A percentile compares a stretch with the other conserved stretches of the same genome.
Conservation (phyloP, 2,113 vertebrate genomes). For the Proterorhinus semilunaris region DNA sequence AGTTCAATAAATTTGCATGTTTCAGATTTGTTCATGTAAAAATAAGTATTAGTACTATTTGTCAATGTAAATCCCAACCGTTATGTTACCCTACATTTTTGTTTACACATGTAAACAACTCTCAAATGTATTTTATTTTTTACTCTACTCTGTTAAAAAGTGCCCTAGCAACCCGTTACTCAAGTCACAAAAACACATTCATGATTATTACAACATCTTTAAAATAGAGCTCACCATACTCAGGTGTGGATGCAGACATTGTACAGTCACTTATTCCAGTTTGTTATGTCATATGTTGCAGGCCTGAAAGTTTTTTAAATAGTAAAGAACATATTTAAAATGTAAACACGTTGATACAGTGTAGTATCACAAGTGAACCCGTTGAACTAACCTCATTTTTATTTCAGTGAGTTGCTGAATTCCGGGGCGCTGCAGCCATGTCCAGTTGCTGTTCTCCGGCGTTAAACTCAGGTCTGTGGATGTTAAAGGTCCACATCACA, state of each 20-base stretch:
- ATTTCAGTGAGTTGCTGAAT: not conserved
- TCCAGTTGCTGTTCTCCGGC: constrained; percentile 6
- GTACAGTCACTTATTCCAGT: constrained; percentile 6
- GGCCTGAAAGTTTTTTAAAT: not conserved
- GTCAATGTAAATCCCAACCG: too few relatives aligned
- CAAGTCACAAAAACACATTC: not conserved
- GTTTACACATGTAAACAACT: too few relatives aligned
- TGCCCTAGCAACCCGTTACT: too few relatives aligned
- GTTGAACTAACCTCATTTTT: constrained; percentile 20
- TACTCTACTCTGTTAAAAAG: too few relatives aligned
- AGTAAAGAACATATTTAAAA: constrained; percentile 8
- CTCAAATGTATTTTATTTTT: too few relatives aligned
- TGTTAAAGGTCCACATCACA: constrained; percentile 1
- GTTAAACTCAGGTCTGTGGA: constrained; percentile 11
- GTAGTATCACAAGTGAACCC: not conserved
- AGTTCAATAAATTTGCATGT: too few relatives aligned
- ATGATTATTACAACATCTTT: not conserved
- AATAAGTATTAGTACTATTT: too few relatives aligned
- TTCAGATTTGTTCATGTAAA: too few relatives aligned
- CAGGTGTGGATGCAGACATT: constrained; percentile 49
- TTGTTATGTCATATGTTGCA: not conserved
- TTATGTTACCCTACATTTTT: too few relatives aligned
- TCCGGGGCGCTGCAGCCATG: not conserved
- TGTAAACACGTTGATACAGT: not conserved
- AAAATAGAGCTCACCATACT: constrained; percentile 32